Conservation (phyloP, 92 coral and sea anemone species). For the Zoanthus sociatus region DNA sequence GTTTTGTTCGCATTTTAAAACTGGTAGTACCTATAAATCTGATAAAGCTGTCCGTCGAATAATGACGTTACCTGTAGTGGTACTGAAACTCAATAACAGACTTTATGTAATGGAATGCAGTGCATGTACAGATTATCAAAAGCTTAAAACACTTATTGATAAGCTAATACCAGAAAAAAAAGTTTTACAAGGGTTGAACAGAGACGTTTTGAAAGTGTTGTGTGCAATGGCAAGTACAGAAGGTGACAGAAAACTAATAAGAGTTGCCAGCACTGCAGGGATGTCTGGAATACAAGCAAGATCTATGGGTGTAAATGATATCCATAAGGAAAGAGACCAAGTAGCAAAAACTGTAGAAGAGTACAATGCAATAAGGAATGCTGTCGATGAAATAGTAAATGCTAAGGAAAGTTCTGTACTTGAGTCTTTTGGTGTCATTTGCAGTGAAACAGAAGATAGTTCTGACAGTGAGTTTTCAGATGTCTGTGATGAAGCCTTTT, state of each 20-base stretch:
- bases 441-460: slow-evolving; percentile 45
- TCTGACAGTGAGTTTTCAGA: slow-evolving; percentile 5
- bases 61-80: too few species aligned
- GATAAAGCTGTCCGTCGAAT: too few species aligned
- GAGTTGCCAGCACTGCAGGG: neutral
- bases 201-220: too few species aligned
- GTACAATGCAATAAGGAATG: slow-evolving; percentile 42
- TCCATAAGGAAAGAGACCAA: slow-evolving; percentile 49
- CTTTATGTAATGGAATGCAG: too few species aligned
- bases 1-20: too few species aligned
- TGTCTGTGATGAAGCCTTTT: neutral
- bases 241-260: neutral
- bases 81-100: too few species aligned
- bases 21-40: too few species aligned
- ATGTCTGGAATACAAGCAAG: neutral
- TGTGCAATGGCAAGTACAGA: neutral
- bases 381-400: slow-evolving; percentile 59
- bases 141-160: too few species aligned
- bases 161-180: too few species aligned
- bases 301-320: slow-evolving; percentile 54
- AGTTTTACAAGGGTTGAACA: too few species aligned
- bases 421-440: slow-evolving; percentile 37
- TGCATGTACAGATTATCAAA: too few species aligned
- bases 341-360: slow-evolving; percentile 58
- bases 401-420: slow-evolving; percentile 54